Percentiles rank a stretch among this genome's conserved stretches.
Conservation (phyloP, 2,113 vertebrate species). For the Sceloporus undulatus region DNA sequence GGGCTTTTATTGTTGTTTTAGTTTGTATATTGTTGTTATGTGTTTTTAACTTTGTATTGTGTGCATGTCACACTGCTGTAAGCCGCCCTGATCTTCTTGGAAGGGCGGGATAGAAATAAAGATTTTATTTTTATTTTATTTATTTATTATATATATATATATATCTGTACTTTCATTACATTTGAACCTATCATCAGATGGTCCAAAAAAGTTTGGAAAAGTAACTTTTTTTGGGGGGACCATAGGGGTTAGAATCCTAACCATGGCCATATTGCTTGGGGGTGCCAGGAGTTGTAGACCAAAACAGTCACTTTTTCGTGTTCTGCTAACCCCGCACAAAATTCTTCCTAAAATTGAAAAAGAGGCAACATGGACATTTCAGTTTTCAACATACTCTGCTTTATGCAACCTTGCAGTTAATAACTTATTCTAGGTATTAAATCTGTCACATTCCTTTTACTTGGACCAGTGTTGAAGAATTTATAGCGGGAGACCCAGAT, state of each 20-base stretch:
- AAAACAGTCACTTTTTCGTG: too few relatives aligned
- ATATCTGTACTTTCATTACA: constrained; percentile 29
- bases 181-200: background rate
- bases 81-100: too few relatives aligned
- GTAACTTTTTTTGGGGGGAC: too few relatives aligned
- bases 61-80: too few relatives aligned
- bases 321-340: constrained; percentile 36
- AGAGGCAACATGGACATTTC: constrained; percentile 56
- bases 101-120: too few relatives aligned
- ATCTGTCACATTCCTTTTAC: constrained; percentile 86
- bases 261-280: too few relatives aligned
- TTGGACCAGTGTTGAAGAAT: constrained; percentile 78
- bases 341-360: constrained; percentile 64
- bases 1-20: too few relatives aligned
- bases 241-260: too few relatives aligned
- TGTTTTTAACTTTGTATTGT: too few relatives aligned
- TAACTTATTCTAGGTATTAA: constrained; percentile 84
- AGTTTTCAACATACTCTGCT: constrained; percentile 69
- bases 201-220: constrained; percentile 31
- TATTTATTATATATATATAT: constrained; percentile 10
- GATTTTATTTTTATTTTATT: too few relatives aligned
- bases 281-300: too few relatives aligned
- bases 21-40: too few relatives aligned
- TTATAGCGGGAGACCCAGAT: constrained; percentile 78
- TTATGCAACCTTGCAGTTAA: constrained; percentile 81